These are phyloP conservation scores for Apus apus DNA, from an alignment of 2,113 vertebrate genomes.

Conservation along the genomic window DNA sequence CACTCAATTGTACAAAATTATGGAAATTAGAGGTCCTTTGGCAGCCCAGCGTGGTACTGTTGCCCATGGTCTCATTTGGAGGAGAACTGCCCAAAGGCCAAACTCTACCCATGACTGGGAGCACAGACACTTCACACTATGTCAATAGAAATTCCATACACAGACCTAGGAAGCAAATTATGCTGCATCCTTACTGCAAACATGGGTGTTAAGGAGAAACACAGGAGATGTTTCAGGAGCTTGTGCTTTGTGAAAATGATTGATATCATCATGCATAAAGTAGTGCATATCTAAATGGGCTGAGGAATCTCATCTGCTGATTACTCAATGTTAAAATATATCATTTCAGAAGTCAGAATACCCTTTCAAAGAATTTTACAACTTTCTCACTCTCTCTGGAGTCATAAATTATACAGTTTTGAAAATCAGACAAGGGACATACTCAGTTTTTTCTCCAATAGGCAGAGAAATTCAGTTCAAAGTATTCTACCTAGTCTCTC, in stretches of 20 bases:
- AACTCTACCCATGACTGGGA: background rate
- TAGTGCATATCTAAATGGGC: slow-evolving; percentile 58
- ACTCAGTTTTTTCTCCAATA: background rate
- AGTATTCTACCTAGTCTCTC: slow-evolving; percentile 41
- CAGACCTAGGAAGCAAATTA: background rate
- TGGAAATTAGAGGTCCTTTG: background rate
- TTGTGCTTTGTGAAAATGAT: slow-evolving; percentile 17
- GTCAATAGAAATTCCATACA: slow-evolving; percentile 22
- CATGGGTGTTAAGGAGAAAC: slow-evolving; percentile 18
- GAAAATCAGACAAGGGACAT: slow-evolving; percentile 34
- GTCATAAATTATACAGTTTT: slow-evolving; percentile 69
- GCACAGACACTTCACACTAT: background rate
- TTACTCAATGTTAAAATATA: slow-evolving; percentile 55
- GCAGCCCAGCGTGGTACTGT: background rate
- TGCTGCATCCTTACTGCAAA: slow-evolving; percentile 2
- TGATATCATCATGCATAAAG: slow-evolving; percentile 24
- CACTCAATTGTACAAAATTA: background rate
- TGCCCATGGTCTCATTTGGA: slow-evolving; percentile 12
- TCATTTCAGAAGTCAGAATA: slow-evolving; percentile 58
- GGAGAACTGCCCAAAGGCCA: slow-evolving; percentile 15
- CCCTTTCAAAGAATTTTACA: slow-evolving; percentile 63
- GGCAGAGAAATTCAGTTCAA: slow-evolving; percentile 46
- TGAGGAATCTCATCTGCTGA: slow-evolving; percentile 52
- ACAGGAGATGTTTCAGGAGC: background rate
- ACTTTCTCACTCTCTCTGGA: slow-evolving; percentile 64